phyloP scores from a whole-genome alignment of 2,113 vertebrate species.

The Oreochromis spilurus region DNA sequence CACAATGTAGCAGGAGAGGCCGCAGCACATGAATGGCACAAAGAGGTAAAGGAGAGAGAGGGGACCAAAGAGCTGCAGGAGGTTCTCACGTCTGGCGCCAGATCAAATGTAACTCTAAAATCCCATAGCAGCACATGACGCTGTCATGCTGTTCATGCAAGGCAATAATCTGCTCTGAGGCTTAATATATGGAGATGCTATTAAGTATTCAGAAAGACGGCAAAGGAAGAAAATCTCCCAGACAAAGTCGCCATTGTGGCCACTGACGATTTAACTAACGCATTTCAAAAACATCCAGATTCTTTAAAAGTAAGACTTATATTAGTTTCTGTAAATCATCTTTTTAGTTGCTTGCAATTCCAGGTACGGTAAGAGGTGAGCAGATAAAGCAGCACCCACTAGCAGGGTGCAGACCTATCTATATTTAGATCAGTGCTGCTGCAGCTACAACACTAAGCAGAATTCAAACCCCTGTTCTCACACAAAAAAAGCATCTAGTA shows the following conservation, averaged over 20 bases:
- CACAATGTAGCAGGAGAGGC: conserved; percentile 32
- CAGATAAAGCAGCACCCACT: conserved; percentile 37
- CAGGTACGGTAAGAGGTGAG: conserved; percentile 34
- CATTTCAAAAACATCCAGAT: neutral
- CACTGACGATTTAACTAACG: neutral
- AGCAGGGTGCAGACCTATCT: conserved; percentile 54
- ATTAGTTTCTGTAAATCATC: neutral
- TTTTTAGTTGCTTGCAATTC: neutral
- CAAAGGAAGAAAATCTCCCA: neutral
- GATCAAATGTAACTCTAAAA: conserved; percentile 23
- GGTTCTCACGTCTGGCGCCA: conserved; percentile 5
- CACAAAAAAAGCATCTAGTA: conserved; percentile 33
- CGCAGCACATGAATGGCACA: neutral
- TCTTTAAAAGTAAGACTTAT: neutral
- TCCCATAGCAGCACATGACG: neutral
- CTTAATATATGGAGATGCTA: neutral
- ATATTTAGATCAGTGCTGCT: conserved; percentile 69
- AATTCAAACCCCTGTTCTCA: conserved; percentile 53
- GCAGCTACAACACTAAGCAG: conserved; percentile 53
- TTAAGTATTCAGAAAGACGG: neutral
- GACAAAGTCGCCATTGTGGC: neutral
- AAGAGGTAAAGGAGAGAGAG: neutral
- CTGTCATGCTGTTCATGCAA: neutral
- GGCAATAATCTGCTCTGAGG: neutral
- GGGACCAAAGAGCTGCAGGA: conserved; percentile 7